Evolutionary conservation across 2,888 invertebrate species (phyloP).

Genomic region (Machimus rusticus): DNA sequence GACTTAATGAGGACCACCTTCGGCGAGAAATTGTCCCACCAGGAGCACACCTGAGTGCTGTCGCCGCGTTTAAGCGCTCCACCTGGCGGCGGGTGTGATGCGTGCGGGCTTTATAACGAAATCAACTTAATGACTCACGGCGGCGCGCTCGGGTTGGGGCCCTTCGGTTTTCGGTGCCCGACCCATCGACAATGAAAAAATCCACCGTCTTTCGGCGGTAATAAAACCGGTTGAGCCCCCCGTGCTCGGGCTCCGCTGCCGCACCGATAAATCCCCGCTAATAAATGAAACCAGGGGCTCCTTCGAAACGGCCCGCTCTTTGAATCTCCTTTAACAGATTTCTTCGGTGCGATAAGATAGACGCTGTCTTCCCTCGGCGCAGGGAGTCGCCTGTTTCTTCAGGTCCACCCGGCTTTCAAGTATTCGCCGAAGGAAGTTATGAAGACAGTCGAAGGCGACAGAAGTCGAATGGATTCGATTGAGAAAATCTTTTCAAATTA

Average conservation of each 20-base stretch:
- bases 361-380: neutral
- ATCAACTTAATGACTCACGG: neutral
- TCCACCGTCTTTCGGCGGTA: neutral
- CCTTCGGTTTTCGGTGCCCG: neutral
- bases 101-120: conserved; percentile 5
- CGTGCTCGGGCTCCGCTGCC: neutral
- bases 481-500: neutral
- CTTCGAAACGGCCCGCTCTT: neutral
- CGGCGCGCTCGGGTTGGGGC: neutral
- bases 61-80: neutral
- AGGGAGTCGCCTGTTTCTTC: neutral
- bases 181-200: neutral
- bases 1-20: conserved; percentile 8
- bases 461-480: neutral
- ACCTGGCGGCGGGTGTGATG: neutral
- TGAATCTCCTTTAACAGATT: neutral
- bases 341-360: neutral
- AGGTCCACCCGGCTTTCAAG: neutral
- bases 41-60: neutral
- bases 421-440: neutral
- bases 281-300: neutral
- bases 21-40: neutral
- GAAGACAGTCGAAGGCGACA: neutral
- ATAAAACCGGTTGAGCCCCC: neutral
- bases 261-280: neutral